Percentiles rank a stretch among this genome's conserved stretches.
These are phyloP conservation scores for Gambusia affinis DNA, from an alignment of 2,113 vertebrate genomes.

Conservation along the genomic window DNA sequence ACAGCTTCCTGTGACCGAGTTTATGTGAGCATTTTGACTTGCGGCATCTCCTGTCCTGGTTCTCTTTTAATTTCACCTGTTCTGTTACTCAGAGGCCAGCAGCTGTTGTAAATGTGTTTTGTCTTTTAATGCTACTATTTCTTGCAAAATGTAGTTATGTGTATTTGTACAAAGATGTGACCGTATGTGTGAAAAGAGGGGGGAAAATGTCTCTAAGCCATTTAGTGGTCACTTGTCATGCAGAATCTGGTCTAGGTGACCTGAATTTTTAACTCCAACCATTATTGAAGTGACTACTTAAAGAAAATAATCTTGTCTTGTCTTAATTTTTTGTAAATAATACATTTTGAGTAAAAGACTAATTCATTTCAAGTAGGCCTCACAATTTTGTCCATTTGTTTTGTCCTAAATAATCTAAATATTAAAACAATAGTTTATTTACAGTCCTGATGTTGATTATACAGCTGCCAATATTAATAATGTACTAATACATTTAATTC, in stretches of 20 bases:
- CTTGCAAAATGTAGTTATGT: constrained; percentile 14
- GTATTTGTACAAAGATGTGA: constrained; percentile 9
- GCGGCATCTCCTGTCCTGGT: constrained; percentile 45
- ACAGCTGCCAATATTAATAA: too few relatives aligned
- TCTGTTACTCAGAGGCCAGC: constrained; percentile 14
- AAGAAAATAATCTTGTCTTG: too few relatives aligned
- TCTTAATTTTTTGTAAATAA: not conserved
- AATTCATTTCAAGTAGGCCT: too few relatives aligned
- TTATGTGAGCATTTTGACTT: constrained; percentile 42
- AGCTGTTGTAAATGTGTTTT: constrained; percentile 43
- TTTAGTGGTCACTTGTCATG: not conserved
- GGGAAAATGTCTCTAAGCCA: not conserved
- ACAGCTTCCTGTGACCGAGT: constrained; percentile 56
- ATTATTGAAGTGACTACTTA: too few relatives aligned
- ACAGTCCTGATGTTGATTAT: too few relatives aligned
- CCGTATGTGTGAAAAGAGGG: not conserved
- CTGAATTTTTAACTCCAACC: too few relatives aligned
- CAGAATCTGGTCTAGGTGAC: not conserved
- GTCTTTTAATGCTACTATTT: constrained; percentile 10
- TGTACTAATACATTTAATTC: too few relatives aligned
- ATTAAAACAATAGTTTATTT: too few relatives aligned
- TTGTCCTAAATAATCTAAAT: too few relatives aligned
- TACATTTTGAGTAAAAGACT: not conserved
- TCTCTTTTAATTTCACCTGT: constrained; percentile 32
- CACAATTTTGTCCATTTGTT: too few relatives aligned